These are phyloP conservation scores for Mycetomoellerius zeteki DNA, from an alignment of 1,140 invertebrate genomes.

Conservation along the genomic window DNA sequence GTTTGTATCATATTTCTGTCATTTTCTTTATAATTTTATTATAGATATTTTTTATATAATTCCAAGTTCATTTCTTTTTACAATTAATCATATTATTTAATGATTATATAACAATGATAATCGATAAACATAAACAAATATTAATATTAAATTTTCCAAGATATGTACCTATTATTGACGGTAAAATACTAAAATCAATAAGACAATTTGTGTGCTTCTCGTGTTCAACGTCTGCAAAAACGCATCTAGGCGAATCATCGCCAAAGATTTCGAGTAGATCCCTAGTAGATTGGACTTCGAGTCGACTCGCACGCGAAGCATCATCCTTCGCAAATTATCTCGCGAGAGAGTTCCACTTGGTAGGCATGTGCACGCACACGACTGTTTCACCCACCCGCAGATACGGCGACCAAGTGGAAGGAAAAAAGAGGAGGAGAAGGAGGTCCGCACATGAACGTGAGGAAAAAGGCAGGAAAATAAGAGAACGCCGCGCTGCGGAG, in stretches of 20 bases:
- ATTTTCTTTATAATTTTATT: too few species aligned
- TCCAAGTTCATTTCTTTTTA: not conserved
- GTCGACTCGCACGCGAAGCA: conserved; percentile 66
- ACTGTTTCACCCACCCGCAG: conserved; percentile 14
- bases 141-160: not conserved
- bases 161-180: not conserved
- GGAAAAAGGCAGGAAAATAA: conserved; percentile 62
- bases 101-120: not conserved
- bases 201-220: not conserved
- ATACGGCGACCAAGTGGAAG: conserved; percentile 2
- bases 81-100: not conserved
- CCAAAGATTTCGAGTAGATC: conserved; percentile 54
- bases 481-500: conserved; percentile 43
- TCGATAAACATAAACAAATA: not conserved
- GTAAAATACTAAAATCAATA: conserved; percentile 23
- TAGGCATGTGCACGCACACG: conserved; percentile 37
- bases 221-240: conserved; percentile 25
- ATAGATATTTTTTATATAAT: not conserved
- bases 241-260: conserved; percentile 71
- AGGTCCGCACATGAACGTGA: conserved; percentile 32
- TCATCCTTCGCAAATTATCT: conserved; percentile 63
- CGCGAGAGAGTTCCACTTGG: conserved; percentile 65
- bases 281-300: conserved; percentile 69
- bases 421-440: conserved; percentile 9
- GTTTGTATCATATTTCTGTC: not conserved